Evolutionary conservation across 2,797 vertebrate species (phyloP).

Genomic region (Onychomys leucogaster): DNA sequence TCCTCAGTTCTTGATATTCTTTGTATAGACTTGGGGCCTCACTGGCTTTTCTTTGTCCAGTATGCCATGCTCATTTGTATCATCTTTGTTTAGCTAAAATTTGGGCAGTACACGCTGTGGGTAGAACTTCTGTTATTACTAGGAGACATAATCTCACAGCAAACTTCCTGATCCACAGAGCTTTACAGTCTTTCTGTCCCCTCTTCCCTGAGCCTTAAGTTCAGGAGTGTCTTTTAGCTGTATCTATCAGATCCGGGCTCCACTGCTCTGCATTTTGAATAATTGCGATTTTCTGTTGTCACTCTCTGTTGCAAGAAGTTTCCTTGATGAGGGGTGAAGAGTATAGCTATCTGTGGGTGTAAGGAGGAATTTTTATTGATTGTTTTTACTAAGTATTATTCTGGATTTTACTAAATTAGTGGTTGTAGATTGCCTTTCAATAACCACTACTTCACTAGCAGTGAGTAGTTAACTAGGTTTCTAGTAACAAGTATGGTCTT

Average conservation of each 20-base stretch:
- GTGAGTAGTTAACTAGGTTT: neutral
- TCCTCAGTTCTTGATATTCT: neutral
- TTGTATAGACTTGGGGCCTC: neutral
- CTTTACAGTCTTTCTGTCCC: neutral
- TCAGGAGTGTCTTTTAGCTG: neutral
- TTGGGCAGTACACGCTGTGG: neutral
- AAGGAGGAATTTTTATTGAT: neutral
- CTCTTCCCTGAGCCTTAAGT: neutral
- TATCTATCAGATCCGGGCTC: neutral
- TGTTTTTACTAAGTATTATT: neutral
- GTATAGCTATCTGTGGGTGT: neutral
- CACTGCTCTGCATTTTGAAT: neutral
- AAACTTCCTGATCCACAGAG: neutral
- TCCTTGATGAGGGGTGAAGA: neutral
- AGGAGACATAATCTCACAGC: neutral
- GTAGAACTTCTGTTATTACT: neutral
- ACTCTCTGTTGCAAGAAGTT: neutral
- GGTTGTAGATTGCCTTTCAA: neutral
- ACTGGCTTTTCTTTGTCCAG: neutral
- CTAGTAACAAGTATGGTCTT: no score
- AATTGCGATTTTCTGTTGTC: neutral
- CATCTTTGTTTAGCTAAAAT: neutral
- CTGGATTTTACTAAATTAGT: neutral
- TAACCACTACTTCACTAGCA: neutral
- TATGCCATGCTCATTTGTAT: neutral